A percentile compares a stretch with the other conserved stretches of the same genome.
These are phyloP conservation scores for Drosophila azteca DNA, from an alignment of 1,140 invertebrate genomes.

Conservation along the genomic window DNA sequence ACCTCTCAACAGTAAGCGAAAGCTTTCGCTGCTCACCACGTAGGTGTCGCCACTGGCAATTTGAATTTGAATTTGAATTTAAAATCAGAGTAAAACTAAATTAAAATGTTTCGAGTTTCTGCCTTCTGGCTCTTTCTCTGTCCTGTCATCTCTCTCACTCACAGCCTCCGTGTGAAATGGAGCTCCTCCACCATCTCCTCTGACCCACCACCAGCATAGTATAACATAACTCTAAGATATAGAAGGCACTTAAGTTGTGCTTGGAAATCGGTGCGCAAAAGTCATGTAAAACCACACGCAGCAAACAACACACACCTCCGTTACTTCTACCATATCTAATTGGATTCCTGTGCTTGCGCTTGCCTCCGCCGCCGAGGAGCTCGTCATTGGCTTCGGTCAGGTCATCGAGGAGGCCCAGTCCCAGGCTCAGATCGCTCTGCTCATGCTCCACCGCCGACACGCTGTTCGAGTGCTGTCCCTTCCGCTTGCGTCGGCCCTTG, in stretches of 20 bases:
- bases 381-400: constrained; percentile 57
- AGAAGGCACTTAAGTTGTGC: constrained; percentile 67
- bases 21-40: too few relatives aligned
- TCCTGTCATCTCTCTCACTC: too few relatives aligned
- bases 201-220: not conserved
- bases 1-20: not conserved
- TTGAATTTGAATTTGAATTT: not conserved
- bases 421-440: constrained; percentile 53
- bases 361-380: constrained; percentile 55
- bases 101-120: too few relatives aligned
- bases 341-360: constrained; percentile 75
- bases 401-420: constrained; percentile 72
- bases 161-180: too few relatives aligned
- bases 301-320: constrained; percentile 83
- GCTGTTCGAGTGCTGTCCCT: constrained; percentile 53
- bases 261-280: constrained; percentile 77
- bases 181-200: too few relatives aligned
- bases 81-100: not conserved
- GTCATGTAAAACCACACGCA: constrained; percentile 82
- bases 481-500: constrained; percentile 68
- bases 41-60: too few relatives aligned
- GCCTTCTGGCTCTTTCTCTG: too few relatives aligned
- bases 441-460: constrained; percentile 60
- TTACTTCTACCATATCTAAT: constrained; percentile 83
- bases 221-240: constrained; percentile 22